Base-by-base conservation (phyloP, 2,113 vertebrate genomes). In the Thymallus thymallus region DNA sequence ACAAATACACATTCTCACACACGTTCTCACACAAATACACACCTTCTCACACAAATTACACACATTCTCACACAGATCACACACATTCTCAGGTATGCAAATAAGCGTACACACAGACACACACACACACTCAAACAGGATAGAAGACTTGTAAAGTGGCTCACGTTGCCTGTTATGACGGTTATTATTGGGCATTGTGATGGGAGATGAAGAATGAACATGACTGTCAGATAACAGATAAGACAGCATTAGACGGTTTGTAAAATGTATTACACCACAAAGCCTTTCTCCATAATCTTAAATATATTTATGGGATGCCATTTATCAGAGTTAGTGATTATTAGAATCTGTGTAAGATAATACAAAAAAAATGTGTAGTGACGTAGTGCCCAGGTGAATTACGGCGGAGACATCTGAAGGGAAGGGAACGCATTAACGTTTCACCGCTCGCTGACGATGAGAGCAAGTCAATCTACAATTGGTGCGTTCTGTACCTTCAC, bases 271-370 rank as follows among this genome's bases (percentile, higher is more conserved):
- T 67, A 74, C 76, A 85, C 76, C 22, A 72, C 74, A 69, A 77
- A 67, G 77, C 56, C n/a, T 58, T 83, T 85, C 80, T 77, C 83
- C 80, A 75, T 79, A 82, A 84, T 76, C 72, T 76, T 73, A 80
- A 86, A 84, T 82, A 71, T 83, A 69, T 82, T 88, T 77, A 83
- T 82, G 67, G 76, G 58, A 64, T 16, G 73, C 65, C 72, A 77
- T 90, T 86, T 69, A 85, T 90, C 79, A 81, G 69, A 0, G 62
- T 88, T 84, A 82, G 72, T 5, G 62, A 83, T 84, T 78, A 76
- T 89, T 74, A 79, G 76, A 84, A 77, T 69, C 73, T 18, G 23
- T 77, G 26, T 80, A 69, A 79, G 48, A 81, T 76, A 73, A 80
- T 41, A 60, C 24, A n/a, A 30, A 85, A 79, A 79, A 86, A 76